Percentiles rank a stretch among this genome's conserved stretches.
These are phyloP conservation scores for Galerucella nymphaeae DNA, from an alignment of 2,888 invertebrate species.

Conservation along the genomic window DNA sequence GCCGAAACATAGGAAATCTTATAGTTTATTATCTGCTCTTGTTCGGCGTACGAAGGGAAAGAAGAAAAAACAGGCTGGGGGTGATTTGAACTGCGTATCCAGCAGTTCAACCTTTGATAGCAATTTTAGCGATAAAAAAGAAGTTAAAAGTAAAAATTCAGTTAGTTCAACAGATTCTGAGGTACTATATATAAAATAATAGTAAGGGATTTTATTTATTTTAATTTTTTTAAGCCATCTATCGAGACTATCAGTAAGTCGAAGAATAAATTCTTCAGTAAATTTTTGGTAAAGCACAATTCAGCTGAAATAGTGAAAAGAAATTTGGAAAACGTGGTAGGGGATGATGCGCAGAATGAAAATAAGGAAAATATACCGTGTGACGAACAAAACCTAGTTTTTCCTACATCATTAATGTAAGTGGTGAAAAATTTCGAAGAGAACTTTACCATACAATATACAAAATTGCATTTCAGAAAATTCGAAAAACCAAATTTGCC, in stretches of 20 bases:
- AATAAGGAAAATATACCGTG: not conserved
- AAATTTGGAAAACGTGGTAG: not conserved
- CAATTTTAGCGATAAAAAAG: slow-evolving; percentile 36
- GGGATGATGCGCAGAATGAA: slow-evolving; percentile 10
- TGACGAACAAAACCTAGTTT: not conserved
- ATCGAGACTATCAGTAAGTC: slow-evolving; percentile 34
- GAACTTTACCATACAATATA: no score
- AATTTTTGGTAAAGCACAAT: slow-evolving; percentile 36
- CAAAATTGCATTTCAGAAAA: slow-evolving; percentile 40
- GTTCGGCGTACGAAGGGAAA: slow-evolving; percentile 44
- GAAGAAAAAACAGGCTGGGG: slow-evolving; percentile 24
- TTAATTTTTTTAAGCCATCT: slow-evolving; percentile 39
- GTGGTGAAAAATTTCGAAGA: no score
- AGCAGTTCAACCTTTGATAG: slow-evolving; percentile 44
- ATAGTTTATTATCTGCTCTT: slow-evolving; percentile 45
- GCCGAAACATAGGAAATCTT: slow-evolving; percentile 45
- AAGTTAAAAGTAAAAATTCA: slow-evolving; percentile 39
- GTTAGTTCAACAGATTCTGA: slow-evolving; percentile 41
- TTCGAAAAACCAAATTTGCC: slow-evolving; percentile 39
- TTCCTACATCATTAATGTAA: slow-evolving; percentile 37
- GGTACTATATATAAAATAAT: slow-evolving; percentile 32
- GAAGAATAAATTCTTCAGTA: slow-evolving; percentile 38
- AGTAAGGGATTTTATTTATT: not conserved
- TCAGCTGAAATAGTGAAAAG: slow-evolving; percentile 21
- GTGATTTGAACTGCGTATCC: slow-evolving; percentile 34